Base-by-base conservation (phyloP, 92 coral and sea anemone species). In the Zoanthus gigantus region DNA sequence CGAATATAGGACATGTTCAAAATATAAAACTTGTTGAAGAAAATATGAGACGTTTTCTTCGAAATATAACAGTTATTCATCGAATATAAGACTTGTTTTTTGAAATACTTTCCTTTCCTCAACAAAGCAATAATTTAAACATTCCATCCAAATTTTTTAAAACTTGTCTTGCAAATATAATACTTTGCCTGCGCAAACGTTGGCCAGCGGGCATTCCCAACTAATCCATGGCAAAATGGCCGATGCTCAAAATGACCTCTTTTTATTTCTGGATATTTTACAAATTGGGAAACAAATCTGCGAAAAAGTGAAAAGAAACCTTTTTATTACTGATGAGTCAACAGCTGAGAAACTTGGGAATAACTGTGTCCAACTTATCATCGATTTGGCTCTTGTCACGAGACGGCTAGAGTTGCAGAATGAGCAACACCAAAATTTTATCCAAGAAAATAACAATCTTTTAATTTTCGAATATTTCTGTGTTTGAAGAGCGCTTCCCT, bases 401-500 rank as follows among this genome's bases (percentile, higher is more conserved):
- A 80, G 87, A 17, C 11, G 53, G 34, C 60, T 79, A 23, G 45
- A 28, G 45, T 28, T 71, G 73, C 73, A 68, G 45, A 71, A 71
- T 30, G 75, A 71, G 46, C 45, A 71, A 71, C 45, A 23, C 23
- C 23, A 23, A 23, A 23, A 23, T 23, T 23, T 23, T 23, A 23
- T 23, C 23, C 23, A 23, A 71, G 75, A 71, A 7, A 28, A 28
- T 71, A 30, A 29, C 75, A 29, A 71, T 71, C 75, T 71, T 29
- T 71, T 71, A 3, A 84, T 76, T 71, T 17, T 63, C 2, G 93
- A 90, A 78, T 68, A 71, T 67, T 29, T 74, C 15, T 17, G 72
- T 85, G 48, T 80, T 87, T 53, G 85, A 92, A 29, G 94, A 88
- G 76, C 88, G 94, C 4, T 92, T 84, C 72, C 23, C 23, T 23